A percentile compares a stretch with the other conserved stretches of the same genome.
Conservation (phyloP, 2,888 invertebrate genomes). For the Watsonalla binaria region DNA sequence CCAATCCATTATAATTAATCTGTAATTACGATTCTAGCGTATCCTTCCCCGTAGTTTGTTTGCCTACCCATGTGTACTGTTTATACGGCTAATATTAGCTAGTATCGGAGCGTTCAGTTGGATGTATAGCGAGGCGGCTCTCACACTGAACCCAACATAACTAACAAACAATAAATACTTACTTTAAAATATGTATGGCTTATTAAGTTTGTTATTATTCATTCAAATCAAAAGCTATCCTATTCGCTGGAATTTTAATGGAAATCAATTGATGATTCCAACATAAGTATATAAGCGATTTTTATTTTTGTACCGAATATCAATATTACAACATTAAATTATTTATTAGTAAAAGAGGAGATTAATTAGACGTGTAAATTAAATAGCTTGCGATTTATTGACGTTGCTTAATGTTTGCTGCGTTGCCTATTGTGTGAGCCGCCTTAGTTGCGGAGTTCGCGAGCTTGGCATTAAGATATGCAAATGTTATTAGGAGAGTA, state of each 20-base stretch:
- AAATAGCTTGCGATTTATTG: neutral
- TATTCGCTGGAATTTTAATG: too few species aligned
- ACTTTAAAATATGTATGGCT: too few species aligned
- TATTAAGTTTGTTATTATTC: too few species aligned
- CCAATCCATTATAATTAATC: constrained; percentile 61
- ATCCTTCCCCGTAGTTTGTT: constrained; percentile 42
- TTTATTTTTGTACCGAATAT: too few species aligned
- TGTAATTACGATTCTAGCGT: constrained; percentile 47
- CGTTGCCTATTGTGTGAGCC: neutral
- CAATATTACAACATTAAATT: too few species aligned
- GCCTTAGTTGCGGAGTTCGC: constrained; percentile 10
- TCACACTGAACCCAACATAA: neutral
- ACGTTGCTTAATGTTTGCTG: neutral
- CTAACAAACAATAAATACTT: too few species aligned
- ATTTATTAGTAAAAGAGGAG: too few species aligned
- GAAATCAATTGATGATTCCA: too few species aligned
- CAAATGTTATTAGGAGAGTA: constrained; percentile 61
- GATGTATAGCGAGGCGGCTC: neutral
- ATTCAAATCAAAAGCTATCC: too few species aligned
- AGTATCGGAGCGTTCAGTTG: constrained; percentile 27
- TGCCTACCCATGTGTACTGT: constrained; percentile 38
- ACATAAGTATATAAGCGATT: too few species aligned
- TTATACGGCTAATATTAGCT: constrained; percentile 51
- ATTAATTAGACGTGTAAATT: too few species aligned
- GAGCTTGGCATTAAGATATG: constrained; percentile 61